Evolutionary conservation across 2,797 vertebrate genomes (phyloP).

Genomic region (Sebastes steindachneri): DNA sequence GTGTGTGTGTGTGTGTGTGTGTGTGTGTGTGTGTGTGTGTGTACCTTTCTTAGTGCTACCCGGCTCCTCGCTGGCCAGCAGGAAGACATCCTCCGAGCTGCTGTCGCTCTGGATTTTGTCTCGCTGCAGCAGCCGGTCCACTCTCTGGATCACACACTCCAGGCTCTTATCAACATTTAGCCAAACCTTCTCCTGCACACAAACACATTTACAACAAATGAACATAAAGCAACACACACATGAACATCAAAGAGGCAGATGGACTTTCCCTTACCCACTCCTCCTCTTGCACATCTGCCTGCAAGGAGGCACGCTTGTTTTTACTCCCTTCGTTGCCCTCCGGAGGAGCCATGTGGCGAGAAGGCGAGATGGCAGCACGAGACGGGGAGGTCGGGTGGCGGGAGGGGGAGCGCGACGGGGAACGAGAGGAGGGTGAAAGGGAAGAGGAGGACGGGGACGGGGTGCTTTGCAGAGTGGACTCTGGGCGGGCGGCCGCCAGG

Average conservation of each 20-base stretch:
- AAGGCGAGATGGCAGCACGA: slow-evolving; percentile 69
- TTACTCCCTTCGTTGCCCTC: slow-evolving; percentile 75
- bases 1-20: neutral
- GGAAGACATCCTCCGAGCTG: slow-evolving; percentile 91
- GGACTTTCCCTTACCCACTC: slow-evolving; percentile 89
- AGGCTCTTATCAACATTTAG: slow-evolving; percentile 97
- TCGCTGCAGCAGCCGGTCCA: slow-evolving; percentile 92
- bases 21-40: neutral
- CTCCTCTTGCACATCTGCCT: slow-evolving; percentile 92
- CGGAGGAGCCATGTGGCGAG: slow-evolving; percentile 28
- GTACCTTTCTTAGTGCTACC: slow-evolving; percentile 90
- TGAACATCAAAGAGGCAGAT: neutral
- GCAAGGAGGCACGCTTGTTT: slow-evolving; percentile 90
- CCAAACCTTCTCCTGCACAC: slow-evolving; percentile 93
- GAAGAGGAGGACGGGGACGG: slow-evolving; percentile 86
- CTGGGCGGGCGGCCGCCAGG: slow-evolving; percentile 92
- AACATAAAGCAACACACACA: neutral
- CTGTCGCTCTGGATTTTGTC: slow-evolving; percentile 91
- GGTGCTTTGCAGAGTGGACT: slow-evolving; percentile 89
- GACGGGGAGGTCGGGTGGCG: slow-evolving; percentile 70
- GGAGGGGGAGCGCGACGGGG: slow-evolving; percentile 75
- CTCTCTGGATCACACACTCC: slow-evolving; percentile 95
- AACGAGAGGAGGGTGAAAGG: slow-evolving; percentile 76
- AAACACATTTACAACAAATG: neutral
- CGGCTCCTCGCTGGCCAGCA: slow-evolving; percentile 76